These are phyloP conservation scores for Zeugodacus cucurbitae DNA, from an alignment of 1,140 invertebrate genomes.

Conservation along the genomic window DNA sequence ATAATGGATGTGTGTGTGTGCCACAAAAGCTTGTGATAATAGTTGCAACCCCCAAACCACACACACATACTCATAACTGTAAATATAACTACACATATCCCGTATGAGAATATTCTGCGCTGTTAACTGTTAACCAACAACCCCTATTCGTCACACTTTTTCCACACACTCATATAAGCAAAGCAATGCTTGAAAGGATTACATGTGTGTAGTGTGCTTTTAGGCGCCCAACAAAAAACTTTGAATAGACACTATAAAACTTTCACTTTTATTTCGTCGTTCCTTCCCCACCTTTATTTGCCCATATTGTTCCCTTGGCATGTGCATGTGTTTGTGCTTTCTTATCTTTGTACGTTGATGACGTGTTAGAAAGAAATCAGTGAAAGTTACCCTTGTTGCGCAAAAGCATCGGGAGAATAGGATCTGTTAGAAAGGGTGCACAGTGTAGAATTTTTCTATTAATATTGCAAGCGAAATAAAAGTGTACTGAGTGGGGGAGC, in stretches of 20 bases:
- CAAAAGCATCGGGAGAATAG: constrained; percentile 59
- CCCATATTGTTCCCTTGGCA: background rate
- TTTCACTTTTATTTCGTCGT: constrained; percentile 20
- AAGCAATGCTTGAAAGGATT: background rate
- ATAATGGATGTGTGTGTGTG: background rate
- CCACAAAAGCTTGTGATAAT: background rate
- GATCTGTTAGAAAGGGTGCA: constrained; percentile 42
- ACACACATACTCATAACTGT: background rate
- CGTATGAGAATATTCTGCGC: background rate
- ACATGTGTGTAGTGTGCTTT: background rate
- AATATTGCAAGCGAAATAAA: background rate
- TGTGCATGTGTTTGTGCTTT: background rate
- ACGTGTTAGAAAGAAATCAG: constrained; percentile 45
- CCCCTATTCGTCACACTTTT: background rate
- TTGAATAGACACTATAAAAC: background rate
- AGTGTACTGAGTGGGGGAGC: background rate
- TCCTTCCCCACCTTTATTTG: background rate
- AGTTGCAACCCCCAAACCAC: constrained; percentile 11
- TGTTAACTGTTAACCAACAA: background rate
- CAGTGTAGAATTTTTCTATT: background rate
- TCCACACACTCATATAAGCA: background rate
- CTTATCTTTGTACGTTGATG: background rate
- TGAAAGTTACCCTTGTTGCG: constrained; percentile 62
- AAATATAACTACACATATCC: background rate
- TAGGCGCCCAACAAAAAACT: background rate